Base-by-base conservation (phyloP, 2,888 invertebrate genomes). In the Drepana falcataria region DNA sequence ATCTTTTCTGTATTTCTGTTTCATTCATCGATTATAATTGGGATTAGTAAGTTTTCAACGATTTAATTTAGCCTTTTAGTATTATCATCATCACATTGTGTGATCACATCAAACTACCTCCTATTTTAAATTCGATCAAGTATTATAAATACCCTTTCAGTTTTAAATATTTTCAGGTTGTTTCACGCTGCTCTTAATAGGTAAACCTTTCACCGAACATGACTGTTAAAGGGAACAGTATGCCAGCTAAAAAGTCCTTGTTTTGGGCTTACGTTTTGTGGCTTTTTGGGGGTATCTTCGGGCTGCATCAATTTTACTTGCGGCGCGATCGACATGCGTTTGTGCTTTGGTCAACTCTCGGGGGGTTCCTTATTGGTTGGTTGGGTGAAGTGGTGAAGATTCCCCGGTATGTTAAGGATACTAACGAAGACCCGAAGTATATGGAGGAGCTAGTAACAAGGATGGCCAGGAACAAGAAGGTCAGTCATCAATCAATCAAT, bases 281-380 rank as follows among this genome's bases (percentile, higher is more conserved):
- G 98, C 73, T 97, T 0, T 92, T 97, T 65, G 97, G 97, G 33
- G 99, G 99, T 3, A 84, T 96, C 68, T 94, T 97, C 66, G 98
- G 98, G 0, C 85, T 96, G 3, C 99, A 99, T 84, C 97, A 98
- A 78, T 93, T 98, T 72, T 99, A 99, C 84, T 89, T 99, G 61
- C 93, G 94, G 54, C 92, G 98, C 55, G 97, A 98, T 82, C 92
- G 94, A 35, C 99, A 99, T 69, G 98, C 97, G 0, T 96, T 98
- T 76, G 92, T 98, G 0, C 97, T 96, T 94, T 96, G 96, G 94
- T 94, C 95, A 57, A 96, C 97, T 0, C 85, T 96, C 33, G 98
- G 96, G 1, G 98, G 98, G 2, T 96, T 96, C 74, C 96, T 97
- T 0, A 73, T 96, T 21, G 98, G 98, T 5, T 98, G 97, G 96